These are phyloP conservation scores for Megaceryle torquata DNA, from an alignment of 2,113 vertebrate genomes.

Conservation along the genomic window DNA sequence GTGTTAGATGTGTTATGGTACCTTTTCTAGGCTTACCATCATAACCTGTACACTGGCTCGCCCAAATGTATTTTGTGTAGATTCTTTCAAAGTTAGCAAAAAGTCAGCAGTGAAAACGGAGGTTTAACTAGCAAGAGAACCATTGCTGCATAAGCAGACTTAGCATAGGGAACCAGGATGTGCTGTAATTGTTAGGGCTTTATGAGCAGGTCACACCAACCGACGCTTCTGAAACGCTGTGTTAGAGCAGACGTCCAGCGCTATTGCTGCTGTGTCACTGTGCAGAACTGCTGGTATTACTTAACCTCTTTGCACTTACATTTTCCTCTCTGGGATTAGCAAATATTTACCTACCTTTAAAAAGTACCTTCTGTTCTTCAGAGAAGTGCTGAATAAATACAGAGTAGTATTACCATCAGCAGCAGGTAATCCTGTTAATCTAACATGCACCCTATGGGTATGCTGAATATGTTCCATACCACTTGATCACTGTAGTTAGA, in stretches of 20 bases:
- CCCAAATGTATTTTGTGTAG: background rate
- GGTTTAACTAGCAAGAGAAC: background rate
- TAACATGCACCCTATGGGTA: background rate
- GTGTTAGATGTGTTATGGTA: background rate
- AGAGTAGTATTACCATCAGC: background rate
- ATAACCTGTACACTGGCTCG: background rate
- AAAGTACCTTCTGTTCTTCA: slow-evolving; percentile 10
- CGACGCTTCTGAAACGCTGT: background rate
- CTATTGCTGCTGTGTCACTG: background rate
- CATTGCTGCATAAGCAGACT: background rate
- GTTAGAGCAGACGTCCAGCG: background rate
- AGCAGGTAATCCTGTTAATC: slow-evolving; percentile 18
- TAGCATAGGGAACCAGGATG: background rate
- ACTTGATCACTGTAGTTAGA: slow-evolving; percentile 9
- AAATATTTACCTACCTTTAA: slow-evolving; percentile 31
- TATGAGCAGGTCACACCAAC: background rate
- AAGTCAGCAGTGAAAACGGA: background rate
- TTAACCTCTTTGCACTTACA: background rate
- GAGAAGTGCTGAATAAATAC: background rate
- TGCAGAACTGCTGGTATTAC: background rate
- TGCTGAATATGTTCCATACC: background rate
- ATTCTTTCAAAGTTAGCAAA: background rate
- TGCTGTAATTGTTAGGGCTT: background rate
- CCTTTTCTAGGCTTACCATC: background rate
- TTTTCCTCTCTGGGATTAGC: background rate